Evolutionary conservation across 2,113 vertebrate genomes (phyloP).

Genomic region (Genyomyrus donnyi): DNA sequence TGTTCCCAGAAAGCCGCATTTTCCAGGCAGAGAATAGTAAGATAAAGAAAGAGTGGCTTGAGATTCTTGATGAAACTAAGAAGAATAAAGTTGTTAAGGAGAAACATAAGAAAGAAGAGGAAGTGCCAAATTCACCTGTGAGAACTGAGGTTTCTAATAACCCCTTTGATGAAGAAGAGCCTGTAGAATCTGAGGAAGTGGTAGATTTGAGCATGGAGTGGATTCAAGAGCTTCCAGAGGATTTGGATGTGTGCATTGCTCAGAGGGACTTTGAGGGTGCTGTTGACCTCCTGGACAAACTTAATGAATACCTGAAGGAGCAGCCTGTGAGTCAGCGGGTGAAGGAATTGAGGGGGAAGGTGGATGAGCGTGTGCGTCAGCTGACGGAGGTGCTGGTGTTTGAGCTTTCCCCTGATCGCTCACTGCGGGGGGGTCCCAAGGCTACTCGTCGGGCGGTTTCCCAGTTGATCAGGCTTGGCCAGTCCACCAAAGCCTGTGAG

Average conservation of each 20-base stretch:
- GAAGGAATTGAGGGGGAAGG: slow-evolving; percentile 75
- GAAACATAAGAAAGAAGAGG: slow-evolving; percentile 74
- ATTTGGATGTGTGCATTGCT: slow-evolving; percentile 92
- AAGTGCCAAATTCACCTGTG: slow-evolving; percentile 52
- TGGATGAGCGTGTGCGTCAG: slow-evolving; percentile 83
- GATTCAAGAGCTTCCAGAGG: slow-evolving; percentile 94
- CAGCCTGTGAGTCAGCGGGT: slow-evolving; percentile 72
- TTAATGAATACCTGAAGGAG: slow-evolving; percentile 78
- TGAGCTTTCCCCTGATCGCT: slow-evolving; percentile 87
- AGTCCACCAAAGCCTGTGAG: slow-evolving; percentile 93
- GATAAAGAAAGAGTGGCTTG: slow-evolving; percentile 96
- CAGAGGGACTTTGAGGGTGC: slow-evolving; percentile 96
- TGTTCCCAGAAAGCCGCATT: slow-evolving; percentile 94
- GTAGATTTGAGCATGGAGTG: slow-evolving; percentile 84
- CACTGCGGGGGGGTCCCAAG: slow-evolving; percentile 80
- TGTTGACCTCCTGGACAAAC: slow-evolving; percentile 87
- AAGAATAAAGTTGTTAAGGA: slow-evolving; percentile 78
- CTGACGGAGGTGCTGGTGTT: slow-evolving; percentile 92
- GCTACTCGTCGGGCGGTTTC: slow-evolving; percentile 90
- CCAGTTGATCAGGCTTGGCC: slow-evolving; percentile 86
- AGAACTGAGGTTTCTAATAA: slow-evolving; percentile 65
- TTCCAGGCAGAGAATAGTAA: slow-evolving; percentile 98
- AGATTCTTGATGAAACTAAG: slow-evolving; percentile 91
- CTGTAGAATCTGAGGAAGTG: slow-evolving; percentile 51
- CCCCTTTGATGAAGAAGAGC: slow-evolving; percentile 71